Conservation (phyloP, 2,797 vertebrate genomes). For the Monodelphis domestica region DNA sequence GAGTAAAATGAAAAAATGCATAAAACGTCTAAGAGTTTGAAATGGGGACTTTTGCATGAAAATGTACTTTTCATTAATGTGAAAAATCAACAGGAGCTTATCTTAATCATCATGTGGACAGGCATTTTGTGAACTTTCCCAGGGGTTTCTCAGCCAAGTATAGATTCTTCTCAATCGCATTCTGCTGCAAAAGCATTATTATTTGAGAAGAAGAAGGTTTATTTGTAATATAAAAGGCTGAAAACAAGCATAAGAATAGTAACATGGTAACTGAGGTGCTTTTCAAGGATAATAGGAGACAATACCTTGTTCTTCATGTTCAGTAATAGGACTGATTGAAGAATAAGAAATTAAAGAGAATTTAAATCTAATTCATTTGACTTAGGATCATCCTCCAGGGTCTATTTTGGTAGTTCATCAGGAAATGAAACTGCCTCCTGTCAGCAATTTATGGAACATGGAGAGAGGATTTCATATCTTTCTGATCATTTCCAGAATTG, state of each 20-base stretch:
- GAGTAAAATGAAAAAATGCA: neutral
- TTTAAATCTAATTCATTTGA: slow-evolving; percentile 37
- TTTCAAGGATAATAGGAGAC: neutral
- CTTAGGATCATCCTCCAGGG: neutral
- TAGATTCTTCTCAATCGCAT: neutral
- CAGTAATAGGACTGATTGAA: neutral
- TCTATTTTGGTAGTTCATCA: slow-evolving; percentile 46
- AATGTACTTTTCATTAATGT: neutral
- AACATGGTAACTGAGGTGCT: neutral
- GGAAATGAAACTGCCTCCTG: slow-evolving; percentile 60
- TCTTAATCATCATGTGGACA: neutral
- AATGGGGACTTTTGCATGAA: neutral
- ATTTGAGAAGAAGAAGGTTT: neutral
- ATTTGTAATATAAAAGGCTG: neutral
- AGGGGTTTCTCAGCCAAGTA: neutral
- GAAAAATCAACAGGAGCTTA: neutral
- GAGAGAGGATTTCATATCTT: slow-evolving; percentile 32
- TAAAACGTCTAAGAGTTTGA: neutral
- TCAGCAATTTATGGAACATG: slow-evolving; percentile 27
- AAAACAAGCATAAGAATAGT: slow-evolving; percentile 6
- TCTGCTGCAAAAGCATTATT: slow-evolving; percentile 4
- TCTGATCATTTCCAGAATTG: slow-evolving; percentile 33
- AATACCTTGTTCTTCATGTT: neutral
- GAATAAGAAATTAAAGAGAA: neutral
- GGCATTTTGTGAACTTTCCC: slow-evolving; percentile 17